A percentile compares a stretch with the other conserved stretches of the same genome.
Conservation (phyloP, 2,888 invertebrate species). For the Chelonus formosanus region DNA sequence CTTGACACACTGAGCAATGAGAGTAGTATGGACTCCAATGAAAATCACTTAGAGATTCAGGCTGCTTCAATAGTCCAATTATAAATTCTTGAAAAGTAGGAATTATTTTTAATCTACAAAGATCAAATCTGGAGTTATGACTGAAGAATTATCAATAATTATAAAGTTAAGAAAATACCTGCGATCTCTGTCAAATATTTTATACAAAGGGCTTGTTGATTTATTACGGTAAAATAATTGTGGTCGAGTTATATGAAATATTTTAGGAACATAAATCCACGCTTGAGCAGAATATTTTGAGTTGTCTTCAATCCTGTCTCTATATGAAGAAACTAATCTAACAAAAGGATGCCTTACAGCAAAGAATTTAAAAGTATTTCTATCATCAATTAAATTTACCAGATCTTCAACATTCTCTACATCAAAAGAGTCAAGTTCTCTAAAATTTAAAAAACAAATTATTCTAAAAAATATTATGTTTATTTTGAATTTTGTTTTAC, state of each 20-base stretch:
- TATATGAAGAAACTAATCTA: slow-evolving; percentile 62
- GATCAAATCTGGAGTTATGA: slow-evolving; percentile 4
- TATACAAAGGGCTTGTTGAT: slow-evolving; percentile 46
- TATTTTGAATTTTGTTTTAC: slow-evolving; percentile 41
- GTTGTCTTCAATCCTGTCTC: slow-evolving; percentile 62
- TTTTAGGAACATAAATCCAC: slow-evolving; percentile 58
- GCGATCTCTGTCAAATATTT: slow-evolving; percentile 52
- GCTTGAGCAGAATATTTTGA: slow-evolving; percentile 59
- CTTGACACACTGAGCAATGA: slow-evolving; percentile 58
- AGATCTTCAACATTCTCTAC: slow-evolving; percentile 48
- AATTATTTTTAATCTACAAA: slow-evolving; percentile 52
- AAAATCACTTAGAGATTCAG: slow-evolving; percentile 53
- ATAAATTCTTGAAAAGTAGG: slow-evolving; percentile 61
- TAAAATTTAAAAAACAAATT: slow-evolving; percentile 41
- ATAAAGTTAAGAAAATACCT: slow-evolving; percentile 44
- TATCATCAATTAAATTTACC: slow-evolving; percentile 43
- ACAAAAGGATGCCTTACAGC: slow-evolving; percentile 62
- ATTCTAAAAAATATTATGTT: not conserved
- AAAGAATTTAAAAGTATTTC: slow-evolving; percentile 54
- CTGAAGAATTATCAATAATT: too few relatives aligned
- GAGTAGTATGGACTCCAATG: slow-evolving; percentile 60
- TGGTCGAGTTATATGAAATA: slow-evolving; percentile 59
- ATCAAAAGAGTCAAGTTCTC: slow-evolving; percentile 52
- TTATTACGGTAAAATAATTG: slow-evolving; percentile 52
- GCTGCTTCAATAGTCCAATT: slow-evolving; percentile 54